Evolutionary conservation across 1,140 invertebrate genomes (phyloP).

Genomic region (Apis cerana): DNA sequence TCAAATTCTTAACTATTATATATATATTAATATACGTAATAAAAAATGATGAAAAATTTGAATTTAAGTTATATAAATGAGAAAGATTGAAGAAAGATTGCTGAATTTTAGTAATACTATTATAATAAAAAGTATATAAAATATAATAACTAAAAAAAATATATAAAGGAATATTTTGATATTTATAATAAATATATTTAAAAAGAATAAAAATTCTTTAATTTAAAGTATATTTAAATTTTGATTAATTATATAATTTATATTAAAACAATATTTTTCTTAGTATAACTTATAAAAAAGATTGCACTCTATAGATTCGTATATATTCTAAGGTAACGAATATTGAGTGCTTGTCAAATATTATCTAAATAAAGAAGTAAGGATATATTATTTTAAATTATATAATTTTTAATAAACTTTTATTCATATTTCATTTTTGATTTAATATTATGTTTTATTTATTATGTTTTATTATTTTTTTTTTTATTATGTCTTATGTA

Average conservation of each 20-base stretch:
- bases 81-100: accelerated
- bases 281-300: not conserved
- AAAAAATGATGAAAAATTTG: too few species aligned
- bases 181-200: not conserved
- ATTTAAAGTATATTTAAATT: not conserved
- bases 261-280: not conserved
- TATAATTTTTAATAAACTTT: not conserved
- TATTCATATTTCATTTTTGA: not conserved
- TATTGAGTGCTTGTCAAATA: not conserved
- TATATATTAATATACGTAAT: not conserved
- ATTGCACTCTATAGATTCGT: not conserved
- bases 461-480: not conserved
- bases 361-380: slow-evolving; percentile 26
- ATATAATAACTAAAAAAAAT: not conserved
- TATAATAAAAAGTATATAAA: too few species aligned
- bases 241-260: not conserved
- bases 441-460: not conserved
- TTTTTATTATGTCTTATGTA: not conserved
- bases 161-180: not conserved
- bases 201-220: not conserved
- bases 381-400: slow-evolving; percentile 11
- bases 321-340: not conserved
- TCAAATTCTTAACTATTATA: not conserved
- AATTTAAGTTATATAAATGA: too few species aligned
- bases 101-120: not conserved